Conservation (phyloP, 2,113 vertebrate species). For the Oplegnathus fasciatus region DNA sequence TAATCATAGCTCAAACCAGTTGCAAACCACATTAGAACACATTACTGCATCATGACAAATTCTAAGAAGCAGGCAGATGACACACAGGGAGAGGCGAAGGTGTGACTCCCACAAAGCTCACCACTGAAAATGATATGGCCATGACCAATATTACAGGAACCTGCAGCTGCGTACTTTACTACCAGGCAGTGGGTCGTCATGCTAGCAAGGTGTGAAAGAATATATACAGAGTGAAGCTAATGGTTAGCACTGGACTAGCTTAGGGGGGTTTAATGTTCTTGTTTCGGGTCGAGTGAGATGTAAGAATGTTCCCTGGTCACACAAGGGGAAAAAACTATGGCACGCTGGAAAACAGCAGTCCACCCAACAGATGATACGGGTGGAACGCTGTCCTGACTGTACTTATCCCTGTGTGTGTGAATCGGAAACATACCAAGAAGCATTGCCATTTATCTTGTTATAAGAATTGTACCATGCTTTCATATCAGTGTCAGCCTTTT, state of each 20-base stretch:
- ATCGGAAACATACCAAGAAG: not conserved
- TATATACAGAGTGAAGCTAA: conserved; percentile 37
- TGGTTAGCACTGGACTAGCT: conserved; percentile 23
- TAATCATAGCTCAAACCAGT: not conserved
- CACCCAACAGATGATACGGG: conserved; percentile 21
- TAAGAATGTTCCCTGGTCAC: conserved; percentile 55
- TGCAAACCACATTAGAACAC: not conserved
- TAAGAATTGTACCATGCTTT: not conserved
- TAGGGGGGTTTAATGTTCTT: conserved; percentile 23
- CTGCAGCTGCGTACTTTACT: conserved; percentile 62
- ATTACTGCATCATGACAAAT: conserved; percentile 54
- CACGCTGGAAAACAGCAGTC: conserved; percentile 30
- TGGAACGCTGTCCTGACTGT: conserved; percentile 17
- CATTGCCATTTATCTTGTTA: conserved; percentile 11
- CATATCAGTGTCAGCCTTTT: not conserved
- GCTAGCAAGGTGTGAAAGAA: conserved; percentile 67
- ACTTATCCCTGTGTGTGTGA: not conserved
- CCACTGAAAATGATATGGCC: conserved; percentile 59
- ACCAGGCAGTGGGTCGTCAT: conserved; percentile 32
- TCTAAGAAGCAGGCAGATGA: conserved; percentile 76
- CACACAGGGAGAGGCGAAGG: conserved; percentile 66
- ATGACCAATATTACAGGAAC: conserved; percentile 54
- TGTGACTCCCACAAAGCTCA: conserved; percentile 66
- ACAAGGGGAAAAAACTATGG: conserved; percentile 12
- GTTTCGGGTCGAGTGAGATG: conserved; percentile 58